A percentile compares a stretch with the other conserved stretches of the same genome.
phyloP scores from a whole-genome alignment of 1,140 invertebrate genomes.

The Drusus annulatus region DNA sequence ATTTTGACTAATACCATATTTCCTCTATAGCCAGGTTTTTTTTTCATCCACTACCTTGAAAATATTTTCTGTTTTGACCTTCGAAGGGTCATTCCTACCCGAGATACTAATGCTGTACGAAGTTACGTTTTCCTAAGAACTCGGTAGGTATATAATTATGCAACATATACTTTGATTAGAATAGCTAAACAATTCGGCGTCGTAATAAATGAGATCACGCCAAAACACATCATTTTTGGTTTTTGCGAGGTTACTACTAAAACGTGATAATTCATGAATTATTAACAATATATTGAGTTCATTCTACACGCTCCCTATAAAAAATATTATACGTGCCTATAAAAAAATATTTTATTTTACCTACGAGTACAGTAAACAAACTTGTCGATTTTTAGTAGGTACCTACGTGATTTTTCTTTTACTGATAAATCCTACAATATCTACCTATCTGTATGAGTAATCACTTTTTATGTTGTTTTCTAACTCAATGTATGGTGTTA shows the following conservation, averaged over 20 bases:
- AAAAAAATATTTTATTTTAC: too few species aligned
- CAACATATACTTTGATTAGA: constrained; percentile 8
- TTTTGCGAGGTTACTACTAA: neutral
- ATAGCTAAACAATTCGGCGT: neutral
- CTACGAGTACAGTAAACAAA: too few species aligned
- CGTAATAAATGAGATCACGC: constrained; percentile 23
- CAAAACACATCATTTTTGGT: neutral
- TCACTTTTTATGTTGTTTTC: too few species aligned
- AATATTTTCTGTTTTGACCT: constrained; percentile 8
- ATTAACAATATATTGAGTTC: too few species aligned
- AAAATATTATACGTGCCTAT: too few species aligned
- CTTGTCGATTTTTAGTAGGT: too few species aligned
- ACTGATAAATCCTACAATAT: too few species aligned
- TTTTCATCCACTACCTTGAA: neutral
- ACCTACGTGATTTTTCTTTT: too few species aligned
- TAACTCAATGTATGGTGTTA: too few species aligned
- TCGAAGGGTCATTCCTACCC: constrained; percentile 45
- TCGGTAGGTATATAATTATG: constrained; percentile 3
- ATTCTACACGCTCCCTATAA: too few species aligned
- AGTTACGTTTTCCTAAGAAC: neutral
- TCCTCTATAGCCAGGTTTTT: neutral
- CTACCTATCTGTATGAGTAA: too few species aligned
- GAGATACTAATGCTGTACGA: constrained; percentile 9
- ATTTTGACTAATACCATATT: neutral
- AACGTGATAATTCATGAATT: too few species aligned